These are phyloP conservation scores for Protonibea diacanthus DNA, from an alignment of 2,797 vertebrate genomes.

Conservation along the genomic window DNA sequence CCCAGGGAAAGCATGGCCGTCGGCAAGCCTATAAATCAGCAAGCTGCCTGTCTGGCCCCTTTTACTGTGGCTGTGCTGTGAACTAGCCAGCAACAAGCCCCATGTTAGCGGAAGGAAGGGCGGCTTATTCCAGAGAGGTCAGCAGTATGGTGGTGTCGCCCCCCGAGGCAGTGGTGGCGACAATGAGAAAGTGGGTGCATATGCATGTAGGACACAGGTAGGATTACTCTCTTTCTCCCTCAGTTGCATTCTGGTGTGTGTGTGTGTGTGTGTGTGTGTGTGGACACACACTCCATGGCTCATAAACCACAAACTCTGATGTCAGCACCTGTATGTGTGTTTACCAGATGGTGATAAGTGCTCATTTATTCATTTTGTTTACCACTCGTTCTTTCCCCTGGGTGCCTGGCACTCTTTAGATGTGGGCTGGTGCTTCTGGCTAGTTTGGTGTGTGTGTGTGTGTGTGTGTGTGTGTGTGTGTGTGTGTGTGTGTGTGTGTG, in stretches of 20 bases:
- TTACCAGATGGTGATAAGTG: slow-evolving; percentile 68
- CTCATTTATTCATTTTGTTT: slow-evolving; percentile 73
- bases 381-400: slow-evolving; percentile 44
- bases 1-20: slow-evolving; percentile 70
- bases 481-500: slow-evolving; percentile 2
- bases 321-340: slow-evolving; percentile 62
- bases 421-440: slow-evolving; percentile 52
- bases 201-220: slow-evolving; percentile 44
- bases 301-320: slow-evolving; percentile 54
- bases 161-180: slow-evolving; percentile 35
- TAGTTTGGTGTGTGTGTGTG: slow-evolving; percentile 21
- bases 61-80: slow-evolving; percentile 55
- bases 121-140: slow-evolving; percentile 63
- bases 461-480: slow-evolving; percentile 4
- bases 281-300: slow-evolving; percentile 12
- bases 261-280: slow-evolving; percentile 27
- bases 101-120: slow-evolving; percentile 62
- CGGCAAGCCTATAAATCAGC: slow-evolving; percentile 75
- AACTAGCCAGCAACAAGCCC: slow-evolving; percentile 45
- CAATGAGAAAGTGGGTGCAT: slow-evolving; percentile 35
- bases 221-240: slow-evolving; percentile 24
- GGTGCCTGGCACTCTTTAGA: slow-evolving; percentile 52
- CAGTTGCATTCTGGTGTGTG: slow-evolving; percentile 11
- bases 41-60: slow-evolving; percentile 61
- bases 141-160: slow-evolving; percentile 39